These are phyloP conservation scores for Dicyrtomina minuta DNA, from an alignment of 2,888 invertebrate species.

Conservation along the genomic window DNA sequence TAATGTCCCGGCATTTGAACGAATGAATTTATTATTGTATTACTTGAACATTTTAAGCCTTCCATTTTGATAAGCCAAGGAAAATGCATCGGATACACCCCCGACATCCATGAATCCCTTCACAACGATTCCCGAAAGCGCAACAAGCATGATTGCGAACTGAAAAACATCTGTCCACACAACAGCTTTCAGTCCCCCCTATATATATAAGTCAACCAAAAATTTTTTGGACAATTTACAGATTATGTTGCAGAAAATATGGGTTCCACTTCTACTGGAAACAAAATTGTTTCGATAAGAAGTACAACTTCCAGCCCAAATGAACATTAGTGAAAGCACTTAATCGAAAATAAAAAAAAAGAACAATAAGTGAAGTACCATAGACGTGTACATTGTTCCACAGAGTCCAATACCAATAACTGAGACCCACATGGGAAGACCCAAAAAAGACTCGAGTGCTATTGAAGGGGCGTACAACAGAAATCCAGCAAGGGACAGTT, in stretches of 20 bases:
- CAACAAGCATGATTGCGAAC: conserved; percentile 50
- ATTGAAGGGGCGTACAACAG: conserved; percentile 49
- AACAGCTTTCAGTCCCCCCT: conserved; percentile 47
- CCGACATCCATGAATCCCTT: conserved; percentile 47
- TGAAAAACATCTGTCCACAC: conserved; percentile 46
- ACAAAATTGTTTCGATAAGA: too few relatives aligned
- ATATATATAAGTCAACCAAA: too few relatives aligned
- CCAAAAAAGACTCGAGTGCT: conserved; percentile 47
- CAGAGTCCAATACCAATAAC: conserved; percentile 41
- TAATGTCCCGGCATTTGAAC: too few relatives aligned
- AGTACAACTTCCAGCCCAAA: too few relatives aligned
- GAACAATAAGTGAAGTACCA: too few relatives aligned
- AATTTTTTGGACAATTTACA: neutral
- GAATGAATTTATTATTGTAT: neutral
- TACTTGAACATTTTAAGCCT: conserved; percentile 35
- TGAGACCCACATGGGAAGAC: conserved; percentile 39
- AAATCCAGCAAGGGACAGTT: conserved; percentile 42
- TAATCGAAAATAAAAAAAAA: too few relatives aligned
- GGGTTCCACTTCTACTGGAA: too few relatives aligned
- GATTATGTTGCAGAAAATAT: too few relatives aligned
- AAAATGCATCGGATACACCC: conserved; percentile 41
- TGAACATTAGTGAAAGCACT: too few relatives aligned
- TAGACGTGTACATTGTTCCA: conserved; percentile 37
- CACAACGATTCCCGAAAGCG: conserved; percentile 40
- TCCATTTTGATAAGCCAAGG: conserved; percentile 38